Percentiles rank a stretch among this genome's conserved stretches.
These are phyloP conservation scores for Bimastos eiseni DNA, from an alignment of 2,888 invertebrate genomes.

Conservation along the genomic window DNA sequence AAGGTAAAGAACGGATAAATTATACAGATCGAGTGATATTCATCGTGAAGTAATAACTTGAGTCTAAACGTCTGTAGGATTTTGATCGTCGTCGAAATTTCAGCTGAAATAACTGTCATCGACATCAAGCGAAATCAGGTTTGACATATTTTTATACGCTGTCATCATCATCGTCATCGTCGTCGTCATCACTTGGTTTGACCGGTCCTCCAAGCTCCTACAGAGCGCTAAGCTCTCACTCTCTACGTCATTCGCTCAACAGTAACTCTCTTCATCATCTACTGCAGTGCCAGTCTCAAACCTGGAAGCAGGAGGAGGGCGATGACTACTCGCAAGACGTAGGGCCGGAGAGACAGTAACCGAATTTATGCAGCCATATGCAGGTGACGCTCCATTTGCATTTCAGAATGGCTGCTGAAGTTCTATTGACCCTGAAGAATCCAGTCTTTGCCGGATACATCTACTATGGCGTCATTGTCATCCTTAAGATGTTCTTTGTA, in stretches of 20 bases:
- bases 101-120: background rate
- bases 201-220: no score
- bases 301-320: no score
- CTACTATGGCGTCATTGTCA: background rate
- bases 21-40: background rate
- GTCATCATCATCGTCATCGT: no score
- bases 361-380: no score
- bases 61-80: background rate
- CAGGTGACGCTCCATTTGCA: no score
- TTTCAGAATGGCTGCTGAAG: conserved; percentile 17
- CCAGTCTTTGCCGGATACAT: background rate
- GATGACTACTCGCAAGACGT: no score
- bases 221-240: no score
- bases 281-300: no score
- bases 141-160: background rate
- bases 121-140: background rate
- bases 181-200: no score
- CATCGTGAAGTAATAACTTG: background rate
- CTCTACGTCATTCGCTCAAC: no score
- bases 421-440: background rate
- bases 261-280: no score
- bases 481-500: conserved; percentile 17
- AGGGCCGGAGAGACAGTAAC: no score
- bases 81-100: background rate
- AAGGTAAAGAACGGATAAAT: background rate